phyloP scores from a whole-genome alignment of 2,113 vertebrate genomes.

The Sterna hirundo region DNA sequence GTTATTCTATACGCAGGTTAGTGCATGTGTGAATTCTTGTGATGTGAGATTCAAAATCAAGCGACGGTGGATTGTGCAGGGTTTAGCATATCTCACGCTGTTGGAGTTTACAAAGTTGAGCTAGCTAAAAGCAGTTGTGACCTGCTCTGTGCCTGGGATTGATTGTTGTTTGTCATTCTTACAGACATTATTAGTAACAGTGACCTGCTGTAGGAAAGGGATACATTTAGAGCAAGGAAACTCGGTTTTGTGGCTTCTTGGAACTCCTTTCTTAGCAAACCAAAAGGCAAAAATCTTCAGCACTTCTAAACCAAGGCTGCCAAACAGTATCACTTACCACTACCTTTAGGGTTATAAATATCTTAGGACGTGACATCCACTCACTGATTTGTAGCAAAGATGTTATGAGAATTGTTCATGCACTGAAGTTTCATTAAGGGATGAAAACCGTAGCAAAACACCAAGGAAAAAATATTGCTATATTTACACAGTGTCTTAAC shows the following conservation, averaged over 20 bases:
- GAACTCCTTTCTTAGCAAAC: slow-evolving; percentile 17
- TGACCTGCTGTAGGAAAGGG: slow-evolving; percentile 22
- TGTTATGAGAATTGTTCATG: slow-evolving; percentile 49
- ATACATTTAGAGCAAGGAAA: slow-evolving; percentile 49
- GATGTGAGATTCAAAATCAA: slow-evolving; percentile 68
- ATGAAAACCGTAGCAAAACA: slow-evolving; percentile 55
- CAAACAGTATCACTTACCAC: slow-evolving; percentile 25
- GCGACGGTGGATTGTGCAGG: slow-evolving; percentile 46
- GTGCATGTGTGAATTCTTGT: slow-evolving; percentile 47
- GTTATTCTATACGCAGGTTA: slow-evolving; percentile 69
- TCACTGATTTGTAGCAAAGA: slow-evolving; percentile 43
- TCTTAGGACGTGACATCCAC: slow-evolving; percentile 55
- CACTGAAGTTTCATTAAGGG: slow-evolving; percentile 65
- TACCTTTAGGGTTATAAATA: slow-evolving; percentile 52
- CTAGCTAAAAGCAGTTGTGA: slow-evolving; percentile 57
- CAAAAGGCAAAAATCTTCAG: not conserved
- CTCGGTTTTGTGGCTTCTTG: slow-evolving; percentile 14
- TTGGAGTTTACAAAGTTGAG: slow-evolving; percentile 46
- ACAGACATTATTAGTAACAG: slow-evolving; percentile 43
- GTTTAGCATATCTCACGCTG: slow-evolving; percentile 56
- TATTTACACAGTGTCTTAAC: slow-evolving; percentile 68
- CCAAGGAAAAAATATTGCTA: slow-evolving; percentile 62
- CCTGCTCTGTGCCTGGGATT: slow-evolving; percentile 31
- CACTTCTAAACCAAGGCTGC: slow-evolving; percentile 23
- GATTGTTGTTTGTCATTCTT: slow-evolving; percentile 60